Evolutionary conservation across 2,888 invertebrate genomes (phyloP).

Genomic region (Xanthia togata): DNA sequence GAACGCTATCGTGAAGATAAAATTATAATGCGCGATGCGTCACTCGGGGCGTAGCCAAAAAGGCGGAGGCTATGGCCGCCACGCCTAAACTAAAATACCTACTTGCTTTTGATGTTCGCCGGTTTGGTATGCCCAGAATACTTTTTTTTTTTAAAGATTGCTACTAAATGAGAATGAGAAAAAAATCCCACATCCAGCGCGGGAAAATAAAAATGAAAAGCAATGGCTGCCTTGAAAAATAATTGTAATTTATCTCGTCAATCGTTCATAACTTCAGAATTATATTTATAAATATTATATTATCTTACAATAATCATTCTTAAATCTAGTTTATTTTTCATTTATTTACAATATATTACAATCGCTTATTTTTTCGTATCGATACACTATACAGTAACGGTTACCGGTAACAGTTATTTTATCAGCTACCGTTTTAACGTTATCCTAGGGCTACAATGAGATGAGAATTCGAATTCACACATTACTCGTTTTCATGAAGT

Average conservation of each 20-base stretch:
- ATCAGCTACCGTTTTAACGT: constrained; percentile 30
- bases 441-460: constrained; percentile 37
- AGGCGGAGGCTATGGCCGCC: constrained; percentile 37
- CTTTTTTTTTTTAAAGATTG: not conserved
- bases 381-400: constrained; percentile 61
- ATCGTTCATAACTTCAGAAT: constrained; percentile 43
- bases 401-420: constrained; percentile 48
- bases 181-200: constrained; percentile 12
- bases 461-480: constrained; percentile 40
- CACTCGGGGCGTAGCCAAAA: constrained; percentile 49
- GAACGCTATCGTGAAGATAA: constrained; percentile 24
- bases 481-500: constrained; percentile 19
- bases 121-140: not conserved
- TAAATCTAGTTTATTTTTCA: constrained; percentile 48
- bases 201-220: constrained; percentile 38
- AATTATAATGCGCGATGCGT: constrained; percentile 24
- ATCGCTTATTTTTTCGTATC: constrained; percentile 33
- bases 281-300: constrained; percentile 59
- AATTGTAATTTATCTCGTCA: constrained; percentile 53
- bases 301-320: constrained; percentile 56
- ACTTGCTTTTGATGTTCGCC: not conserved
- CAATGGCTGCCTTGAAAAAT: constrained; percentile 31
- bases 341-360: constrained; percentile 67
- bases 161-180: not conserved
- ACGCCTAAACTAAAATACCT: constrained; percentile 41